Conservation (phyloP, 2,888 invertebrate genomes). For the Diogma glabrata region DNA sequence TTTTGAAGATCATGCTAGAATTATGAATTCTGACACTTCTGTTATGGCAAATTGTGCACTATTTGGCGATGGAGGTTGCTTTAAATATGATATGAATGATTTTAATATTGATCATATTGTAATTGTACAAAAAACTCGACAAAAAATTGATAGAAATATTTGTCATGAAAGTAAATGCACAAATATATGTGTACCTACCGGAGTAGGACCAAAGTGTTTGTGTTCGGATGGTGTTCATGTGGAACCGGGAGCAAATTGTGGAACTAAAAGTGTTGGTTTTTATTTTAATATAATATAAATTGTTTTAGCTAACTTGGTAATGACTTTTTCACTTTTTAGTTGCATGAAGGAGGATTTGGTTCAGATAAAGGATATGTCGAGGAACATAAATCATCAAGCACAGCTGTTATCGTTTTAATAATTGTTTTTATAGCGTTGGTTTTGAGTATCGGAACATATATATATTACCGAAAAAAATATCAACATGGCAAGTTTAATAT, state of each 20-base stretch:
- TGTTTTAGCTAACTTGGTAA: too few relatives aligned
- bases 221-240: slow-evolving; percentile 41
- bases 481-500: slow-evolving; percentile 38
- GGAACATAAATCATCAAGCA: background rate
- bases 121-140: slow-evolving; percentile 43
- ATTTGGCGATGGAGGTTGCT: slow-evolving; percentile 41
- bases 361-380: background rate
- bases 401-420: background rate
- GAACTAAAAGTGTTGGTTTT: background rate
- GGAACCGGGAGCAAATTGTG: too few relatives aligned
- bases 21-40: slow-evolving; percentile 44
- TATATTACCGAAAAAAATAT: slow-evolving; percentile 34
- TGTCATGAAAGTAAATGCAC: slow-evolving; percentile 44
- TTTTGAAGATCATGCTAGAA: slow-evolving; percentile 68
- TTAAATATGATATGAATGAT: slow-evolving; percentile 35
- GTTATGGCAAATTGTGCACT: slow-evolving; percentile 48
- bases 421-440: background rate
- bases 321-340: too few relatives aligned
- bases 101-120: slow-evolving; percentile 40
- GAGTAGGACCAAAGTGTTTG: slow-evolving; percentile 40
- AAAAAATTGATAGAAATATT: slow-evolving; percentile 38
- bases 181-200: slow-evolving; percentile 48
- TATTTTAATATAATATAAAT: background rate
- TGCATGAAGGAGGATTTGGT: too few relatives aligned
- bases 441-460: slow-evolving; percentile 21